Percentiles rank a stretch among this genome's conserved stretches.
These are phyloP conservation scores for Dryoscopus gambensis DNA, from an alignment of 2,113 vertebrate genomes.

Conservation along the genomic window DNA sequence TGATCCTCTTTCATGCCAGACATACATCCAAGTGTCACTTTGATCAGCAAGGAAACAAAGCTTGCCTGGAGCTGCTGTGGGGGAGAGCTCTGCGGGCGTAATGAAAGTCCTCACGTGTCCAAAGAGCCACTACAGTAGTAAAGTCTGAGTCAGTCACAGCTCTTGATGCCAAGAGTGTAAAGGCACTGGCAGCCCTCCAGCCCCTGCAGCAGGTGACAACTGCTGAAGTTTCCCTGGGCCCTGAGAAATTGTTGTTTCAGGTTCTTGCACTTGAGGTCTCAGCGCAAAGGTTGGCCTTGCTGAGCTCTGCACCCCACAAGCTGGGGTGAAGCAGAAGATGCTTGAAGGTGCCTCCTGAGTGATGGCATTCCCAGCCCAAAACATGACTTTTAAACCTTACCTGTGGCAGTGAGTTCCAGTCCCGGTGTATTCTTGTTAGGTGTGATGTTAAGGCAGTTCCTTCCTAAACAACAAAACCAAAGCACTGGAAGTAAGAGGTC, in stretches of 20 bases:
- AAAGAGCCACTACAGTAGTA: not conserved
- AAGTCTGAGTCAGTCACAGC: not conserved
- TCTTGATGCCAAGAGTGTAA: not conserved
- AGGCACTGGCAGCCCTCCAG: not conserved
- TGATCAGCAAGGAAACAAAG: not conserved
- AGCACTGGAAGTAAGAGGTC: not conserved
- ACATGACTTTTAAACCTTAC: not conserved
- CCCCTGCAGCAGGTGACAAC: not conserved
- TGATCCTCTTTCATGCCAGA: not conserved
- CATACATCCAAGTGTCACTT: not conserved
- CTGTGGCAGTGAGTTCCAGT: not conserved
- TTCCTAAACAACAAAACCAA: not conserved
- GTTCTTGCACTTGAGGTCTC: not conserved
- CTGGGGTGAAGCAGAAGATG: not conserved
- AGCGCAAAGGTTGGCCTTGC: fast-evolving
- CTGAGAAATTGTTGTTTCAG: not conserved
- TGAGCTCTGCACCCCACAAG: not conserved
- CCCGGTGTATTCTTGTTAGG: not conserved
- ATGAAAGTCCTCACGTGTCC: not conserved
- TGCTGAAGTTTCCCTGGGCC: not conserved
- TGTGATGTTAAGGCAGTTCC: not conserved
- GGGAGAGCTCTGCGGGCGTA: fast-evolving
- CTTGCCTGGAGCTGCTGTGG: not conserved
- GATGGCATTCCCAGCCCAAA: not conserved
- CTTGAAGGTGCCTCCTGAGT: not conserved